Percentiles rank a stretch among this genome's conserved stretches.
Conservation (phyloP, 2,797 vertebrate genomes). For the Furcifer pardalis region DNA sequence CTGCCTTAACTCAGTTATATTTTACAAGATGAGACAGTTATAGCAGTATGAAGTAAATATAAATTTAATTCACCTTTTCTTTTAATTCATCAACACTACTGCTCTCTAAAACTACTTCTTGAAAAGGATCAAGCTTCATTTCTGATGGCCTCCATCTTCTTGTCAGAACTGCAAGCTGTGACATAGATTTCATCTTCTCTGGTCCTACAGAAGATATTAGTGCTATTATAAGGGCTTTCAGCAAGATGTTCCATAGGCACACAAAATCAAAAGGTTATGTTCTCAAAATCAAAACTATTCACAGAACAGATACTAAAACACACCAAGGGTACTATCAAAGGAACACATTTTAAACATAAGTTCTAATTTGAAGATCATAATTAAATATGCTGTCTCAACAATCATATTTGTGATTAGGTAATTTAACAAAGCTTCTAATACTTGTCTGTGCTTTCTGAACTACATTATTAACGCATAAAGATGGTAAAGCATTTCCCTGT, state of each 20-base stretch:
- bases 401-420: not conserved
- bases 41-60: not conserved
- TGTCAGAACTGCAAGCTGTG: conserved; percentile 92
- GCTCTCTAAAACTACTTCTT: conserved; percentile 95
- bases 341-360: not conserved
- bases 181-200: conserved; percentile 99
- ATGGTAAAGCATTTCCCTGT: not conserved
- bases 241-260: not conserved
- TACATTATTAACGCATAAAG: not conserved
- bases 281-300: not conserved
- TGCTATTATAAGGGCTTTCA: conserved; percentile 23
- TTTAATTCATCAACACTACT: conserved; percentile 95
- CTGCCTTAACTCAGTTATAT: not conserved
- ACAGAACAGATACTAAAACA: not conserved
- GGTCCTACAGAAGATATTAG: conserved; percentile 75
- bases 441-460: not conserved
- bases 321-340: not conserved
- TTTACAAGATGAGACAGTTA: not conserved
- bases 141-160: conserved; percentile 90
- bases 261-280: not conserved
- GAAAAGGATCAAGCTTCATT: conserved; percentile 92
- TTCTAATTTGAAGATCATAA: not conserved
- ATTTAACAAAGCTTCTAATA: not conserved
- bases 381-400: not conserved
- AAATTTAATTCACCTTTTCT: conserved; percentile 83